Conservation (phyloP, 1,140 invertebrate genomes). For the Neotoxoptera formosana region DNA sequence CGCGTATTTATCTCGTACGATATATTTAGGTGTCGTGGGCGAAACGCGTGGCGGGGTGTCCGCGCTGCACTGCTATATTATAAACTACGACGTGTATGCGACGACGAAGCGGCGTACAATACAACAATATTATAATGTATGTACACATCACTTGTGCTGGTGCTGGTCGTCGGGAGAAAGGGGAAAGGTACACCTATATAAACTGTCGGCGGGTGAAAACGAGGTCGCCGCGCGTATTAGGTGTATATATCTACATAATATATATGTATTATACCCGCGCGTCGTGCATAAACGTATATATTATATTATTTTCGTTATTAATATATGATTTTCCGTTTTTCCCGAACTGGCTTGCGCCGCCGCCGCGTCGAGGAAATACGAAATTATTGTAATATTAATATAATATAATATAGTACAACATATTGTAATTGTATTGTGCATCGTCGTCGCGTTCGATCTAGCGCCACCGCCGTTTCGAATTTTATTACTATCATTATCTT, state of each 20-base stretch:
- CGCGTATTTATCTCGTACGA: slow-evolving; percentile 21
- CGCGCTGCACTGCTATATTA: neutral
- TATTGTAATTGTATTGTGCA: too few relatives aligned
- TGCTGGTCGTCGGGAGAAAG: slow-evolving; percentile 21
- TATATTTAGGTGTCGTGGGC: slow-evolving; percentile 23
- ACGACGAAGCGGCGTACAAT: neutral
- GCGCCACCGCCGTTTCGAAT: too few relatives aligned
- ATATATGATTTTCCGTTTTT: slow-evolving; percentile 20
- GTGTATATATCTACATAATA: too few relatives aligned
- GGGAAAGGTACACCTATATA: slow-evolving; percentile 7
- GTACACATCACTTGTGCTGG: neutral
- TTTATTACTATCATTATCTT: too few relatives aligned
- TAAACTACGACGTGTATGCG: too few relatives aligned
- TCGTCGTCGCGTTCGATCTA: too few relatives aligned
- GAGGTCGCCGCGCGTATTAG: slow-evolving; percentile 38
- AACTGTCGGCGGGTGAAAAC: slow-evolving; percentile 34
- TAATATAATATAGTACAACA: too few relatives aligned
- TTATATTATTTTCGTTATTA: slow-evolving; percentile 5
- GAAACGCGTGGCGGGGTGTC: neutral
- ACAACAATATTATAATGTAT: neutral
- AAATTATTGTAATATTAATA: neutral
- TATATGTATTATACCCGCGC: neutral
- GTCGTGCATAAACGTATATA: neutral
- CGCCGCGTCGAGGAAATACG: neutral
- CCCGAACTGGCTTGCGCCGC: neutral